A percentile compares a stretch with the other conserved stretches of the same genome.
Evolutionary conservation across 2,797 vertebrate species (phyloP).

Genomic region (Typhlichthys eigenmanni): DNA sequence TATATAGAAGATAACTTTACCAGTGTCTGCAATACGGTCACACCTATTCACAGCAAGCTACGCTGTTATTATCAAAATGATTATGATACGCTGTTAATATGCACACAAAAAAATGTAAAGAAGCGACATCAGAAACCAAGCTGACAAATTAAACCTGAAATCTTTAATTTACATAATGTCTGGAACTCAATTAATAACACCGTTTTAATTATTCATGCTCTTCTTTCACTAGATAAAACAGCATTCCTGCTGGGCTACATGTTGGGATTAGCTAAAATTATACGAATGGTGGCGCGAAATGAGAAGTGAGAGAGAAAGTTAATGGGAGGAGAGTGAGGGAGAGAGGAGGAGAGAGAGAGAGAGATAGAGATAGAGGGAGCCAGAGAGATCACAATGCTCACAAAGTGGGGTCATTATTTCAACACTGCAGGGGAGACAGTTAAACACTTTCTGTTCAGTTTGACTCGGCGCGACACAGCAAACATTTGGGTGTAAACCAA

Average conservation of each 20-base stretch:
- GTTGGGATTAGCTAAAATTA: slow-evolving; percentile 80
- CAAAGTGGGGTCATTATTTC: slow-evolving; percentile 75
- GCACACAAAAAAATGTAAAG: slow-evolving; percentile 74
- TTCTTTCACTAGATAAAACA: slow-evolving; percentile 87
- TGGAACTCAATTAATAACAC: slow-evolving; percentile 90
- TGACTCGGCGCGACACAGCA: slow-evolving; percentile 58
- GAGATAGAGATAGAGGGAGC: slow-evolving; percentile 57
- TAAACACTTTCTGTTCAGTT: slow-evolving; percentile 73
- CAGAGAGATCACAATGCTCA: slow-evolving; percentile 77
- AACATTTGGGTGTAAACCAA: slow-evolving; percentile 59
- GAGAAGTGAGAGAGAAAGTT: slow-evolving; percentile 48
- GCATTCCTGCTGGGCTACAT: slow-evolving; percentile 83
- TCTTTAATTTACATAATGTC: slow-evolving; percentile 90
- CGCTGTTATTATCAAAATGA: slow-evolving; percentile 80
- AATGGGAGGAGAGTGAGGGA: slow-evolving; percentile 57
- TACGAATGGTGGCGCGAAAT: slow-evolving; percentile 36
- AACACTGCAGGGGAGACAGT: slow-evolving; percentile 68
- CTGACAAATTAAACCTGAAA: slow-evolving; percentile 90
- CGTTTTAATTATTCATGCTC: slow-evolving; percentile 91
- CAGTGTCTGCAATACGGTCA: slow-evolving; percentile 1
- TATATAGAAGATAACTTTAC: too few species aligned
- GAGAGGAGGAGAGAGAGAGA: slow-evolving; percentile 67
- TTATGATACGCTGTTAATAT: slow-evolving; percentile 80
- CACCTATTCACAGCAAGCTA: slow-evolving; percentile 71
- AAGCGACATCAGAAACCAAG: slow-evolving; percentile 74